Percentiles rank a stretch among this genome's conserved stretches.
Conservation (phyloP, 2,113 vertebrate genomes). For the Oreochromis tanganicae region DNA sequence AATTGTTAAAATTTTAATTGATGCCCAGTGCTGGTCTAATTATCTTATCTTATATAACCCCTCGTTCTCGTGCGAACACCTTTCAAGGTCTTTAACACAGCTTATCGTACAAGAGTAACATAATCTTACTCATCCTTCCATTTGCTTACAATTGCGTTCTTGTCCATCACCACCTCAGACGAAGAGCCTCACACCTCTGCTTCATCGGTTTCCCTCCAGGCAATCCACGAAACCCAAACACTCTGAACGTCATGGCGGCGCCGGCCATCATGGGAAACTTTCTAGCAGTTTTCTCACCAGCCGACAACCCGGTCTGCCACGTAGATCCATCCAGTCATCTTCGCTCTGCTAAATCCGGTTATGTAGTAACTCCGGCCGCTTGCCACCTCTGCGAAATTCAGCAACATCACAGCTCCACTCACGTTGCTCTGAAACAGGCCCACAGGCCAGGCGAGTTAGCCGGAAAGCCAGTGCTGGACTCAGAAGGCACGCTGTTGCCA, state of each 20-base stretch:
- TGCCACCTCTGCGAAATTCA: not conserved
- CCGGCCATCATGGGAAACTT: not conserved
- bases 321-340: not conserved
- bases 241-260: not conserved
- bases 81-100: not conserved
- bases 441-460: not conserved
- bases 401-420: not conserved
- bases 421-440: not conserved
- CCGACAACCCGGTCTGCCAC: not conserved
- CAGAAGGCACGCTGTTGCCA: not conserved
- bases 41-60: not conserved
- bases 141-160: not conserved
- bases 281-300: not conserved
- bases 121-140: not conserved
- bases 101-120: not conserved
- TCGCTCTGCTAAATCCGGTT: not conserved
- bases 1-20: not conserved
- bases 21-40: not conserved
- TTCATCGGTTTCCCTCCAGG: not conserved
- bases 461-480: not conserved
- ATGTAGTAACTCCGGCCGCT: not conserved
- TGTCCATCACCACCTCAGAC: not conserved
- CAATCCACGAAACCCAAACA: not conserved
- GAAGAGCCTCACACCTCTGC: not conserved
- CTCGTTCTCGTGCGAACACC: not conserved